Evolutionary conservation across 2,888 invertebrate genomes (phyloP).

Genomic region (Drosophila meridionalis): DNA sequence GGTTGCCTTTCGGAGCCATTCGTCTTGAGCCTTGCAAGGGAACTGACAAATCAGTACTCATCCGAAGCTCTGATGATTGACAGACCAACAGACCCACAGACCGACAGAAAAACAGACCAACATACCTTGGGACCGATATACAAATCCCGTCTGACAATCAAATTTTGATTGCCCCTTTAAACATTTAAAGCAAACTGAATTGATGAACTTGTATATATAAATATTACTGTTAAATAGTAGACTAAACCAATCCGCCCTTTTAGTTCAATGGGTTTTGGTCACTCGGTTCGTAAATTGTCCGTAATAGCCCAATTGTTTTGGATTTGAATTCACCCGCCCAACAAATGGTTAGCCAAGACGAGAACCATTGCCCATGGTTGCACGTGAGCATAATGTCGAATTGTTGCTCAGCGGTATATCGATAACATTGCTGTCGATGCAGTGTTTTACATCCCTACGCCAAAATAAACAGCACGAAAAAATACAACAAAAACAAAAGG

Average conservation of each 20-base stretch:
- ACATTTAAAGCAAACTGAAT: not conserved
- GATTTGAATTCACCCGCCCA: constrained; percentile 12
- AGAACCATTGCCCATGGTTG: constrained; percentile 34
- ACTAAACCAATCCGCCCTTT: not conserved
- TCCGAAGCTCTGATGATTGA: constrained; percentile 10
- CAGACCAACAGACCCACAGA: not conserved
- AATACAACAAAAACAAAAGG: constrained; percentile 64
- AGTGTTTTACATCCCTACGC: constrained; percentile 54
- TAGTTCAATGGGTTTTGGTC: not conserved
- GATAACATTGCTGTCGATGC: constrained; percentile 47
- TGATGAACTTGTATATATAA: not conserved
- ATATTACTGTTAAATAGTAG: not conserved
- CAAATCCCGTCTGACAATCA: not conserved
- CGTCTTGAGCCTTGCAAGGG: constrained; percentile 11
- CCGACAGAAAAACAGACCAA: not conserved
- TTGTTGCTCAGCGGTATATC: constrained; percentile 14
- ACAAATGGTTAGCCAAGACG: constrained; percentile 29
- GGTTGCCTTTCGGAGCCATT: constrained; percentile 16
- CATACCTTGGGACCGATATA: not conserved
- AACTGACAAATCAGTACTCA: constrained; percentile 39
- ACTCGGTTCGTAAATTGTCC: not conserved
- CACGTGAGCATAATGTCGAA: not conserved
- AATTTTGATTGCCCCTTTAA: not conserved
- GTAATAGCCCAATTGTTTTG: too few species aligned
- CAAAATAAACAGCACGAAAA: constrained; percentile 71